A percentile compares a stretch with the other conserved stretches of the same genome.
These are phyloP conservation scores for Drosophila emarginata DNA, from an alignment of 2,888 invertebrate species.

Conservation along the genomic window DNA sequence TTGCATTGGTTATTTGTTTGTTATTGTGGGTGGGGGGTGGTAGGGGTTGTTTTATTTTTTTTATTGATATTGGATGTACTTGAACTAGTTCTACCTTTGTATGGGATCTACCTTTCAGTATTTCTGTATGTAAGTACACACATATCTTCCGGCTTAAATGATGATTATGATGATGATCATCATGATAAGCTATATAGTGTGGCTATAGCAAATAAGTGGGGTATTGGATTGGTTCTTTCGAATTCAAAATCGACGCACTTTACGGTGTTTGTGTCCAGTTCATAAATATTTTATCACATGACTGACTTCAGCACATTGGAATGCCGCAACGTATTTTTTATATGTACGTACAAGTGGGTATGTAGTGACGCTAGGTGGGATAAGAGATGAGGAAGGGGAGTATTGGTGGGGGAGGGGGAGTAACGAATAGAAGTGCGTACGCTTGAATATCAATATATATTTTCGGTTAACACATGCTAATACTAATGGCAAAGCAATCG, in stretches of 20 bases:
- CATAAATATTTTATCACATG: constrained; percentile 66
- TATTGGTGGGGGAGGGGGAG: background rate
- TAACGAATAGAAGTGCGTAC: constrained; percentile 30
- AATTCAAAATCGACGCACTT: constrained; percentile 6
- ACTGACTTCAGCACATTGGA: constrained; percentile 69
- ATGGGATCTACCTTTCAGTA: background rate
- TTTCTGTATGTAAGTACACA: background rate
- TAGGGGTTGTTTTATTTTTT: no score
- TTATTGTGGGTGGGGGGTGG: no score
- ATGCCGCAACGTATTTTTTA: constrained; percentile 40
- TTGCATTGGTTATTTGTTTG: constrained; percentile 4
- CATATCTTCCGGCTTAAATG: constrained; percentile 27
- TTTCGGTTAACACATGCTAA: constrained; percentile 52
- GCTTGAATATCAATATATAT: constrained; percentile 56
- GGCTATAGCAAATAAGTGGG: background rate
- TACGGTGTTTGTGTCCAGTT: constrained; percentile 21
- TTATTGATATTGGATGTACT: constrained; percentile 27
- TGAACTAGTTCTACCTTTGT: constrained; percentile 37
- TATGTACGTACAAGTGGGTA: constrained; percentile 12
- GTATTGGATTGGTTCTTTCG: background rate
- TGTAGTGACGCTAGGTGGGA: constrained; percentile 6
- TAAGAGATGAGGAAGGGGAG: background rate
- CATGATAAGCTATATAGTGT: background rate
- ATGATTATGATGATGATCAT: background rate
- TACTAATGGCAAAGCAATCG: constrained; percentile 11